These are phyloP conservation scores for Oxytorus armatus DNA, from an alignment of 2,888 invertebrate genomes.

Conservation along the genomic window DNA sequence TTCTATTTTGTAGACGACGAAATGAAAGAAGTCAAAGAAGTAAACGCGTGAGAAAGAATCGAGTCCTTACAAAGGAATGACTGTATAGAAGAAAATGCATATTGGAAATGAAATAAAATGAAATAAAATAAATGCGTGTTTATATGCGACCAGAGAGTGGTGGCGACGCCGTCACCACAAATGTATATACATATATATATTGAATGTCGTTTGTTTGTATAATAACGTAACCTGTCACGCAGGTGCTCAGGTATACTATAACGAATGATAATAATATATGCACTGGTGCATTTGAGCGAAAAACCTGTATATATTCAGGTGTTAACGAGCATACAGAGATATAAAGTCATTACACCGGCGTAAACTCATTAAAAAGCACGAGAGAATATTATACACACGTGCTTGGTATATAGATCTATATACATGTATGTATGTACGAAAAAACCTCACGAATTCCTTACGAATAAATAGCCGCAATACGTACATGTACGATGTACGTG, in stretches of 20 bases:
- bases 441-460: slow-evolving; percentile 41
- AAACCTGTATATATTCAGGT: slow-evolving; percentile 60
- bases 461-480: slow-evolving; percentile 31
- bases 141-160: too few relatives aligned
- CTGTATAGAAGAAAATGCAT: too few relatives aligned
- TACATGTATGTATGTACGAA: background rate
- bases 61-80: too few relatives aligned
- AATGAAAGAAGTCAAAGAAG: too few relatives aligned
- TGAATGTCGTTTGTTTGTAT: slow-evolving; percentile 29
- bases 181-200: slow-evolving; percentile 1
- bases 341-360: slow-evolving; percentile 60
- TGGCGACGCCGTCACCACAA: too few relatives aligned
- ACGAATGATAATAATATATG: slow-evolving; percentile 54
- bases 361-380: slow-evolving; percentile 58
- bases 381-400: slow-evolving; percentile 41
- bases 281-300: slow-evolving; percentile 30
- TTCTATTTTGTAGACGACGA: too few relatives aligned
- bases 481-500: slow-evolving; percentile 12
- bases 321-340: slow-evolving; percentile 59
- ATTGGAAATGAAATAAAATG: too few relatives aligned
- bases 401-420: slow-evolving; percentile 7
- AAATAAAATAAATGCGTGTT: too few relatives aligned
- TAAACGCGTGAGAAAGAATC: too few relatives aligned
- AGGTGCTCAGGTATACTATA: slow-evolving; percentile 55
- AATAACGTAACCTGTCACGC: slow-evolving; percentile 57